Evolutionary conservation across 1,140 invertebrate genomes (phyloP).

Genomic region (Pseudomyrmex concolor): DNA sequence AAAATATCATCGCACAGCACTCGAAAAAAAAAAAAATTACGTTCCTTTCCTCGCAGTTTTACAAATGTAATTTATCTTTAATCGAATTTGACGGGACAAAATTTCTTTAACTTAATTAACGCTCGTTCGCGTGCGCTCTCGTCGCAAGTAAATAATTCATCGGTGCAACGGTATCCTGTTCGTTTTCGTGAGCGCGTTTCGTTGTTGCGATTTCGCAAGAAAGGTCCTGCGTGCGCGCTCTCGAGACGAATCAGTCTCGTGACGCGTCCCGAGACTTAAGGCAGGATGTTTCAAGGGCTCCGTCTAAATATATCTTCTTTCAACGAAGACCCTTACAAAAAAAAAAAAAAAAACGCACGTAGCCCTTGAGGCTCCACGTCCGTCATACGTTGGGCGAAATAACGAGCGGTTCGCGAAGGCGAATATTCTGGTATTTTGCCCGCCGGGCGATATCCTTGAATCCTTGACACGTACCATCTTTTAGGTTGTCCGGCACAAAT

Average conservation of each 20-base stretch:
- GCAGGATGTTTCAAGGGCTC: slow-evolving; percentile 25
- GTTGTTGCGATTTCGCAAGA: slow-evolving; percentile 28
- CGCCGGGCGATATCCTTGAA: not conserved
- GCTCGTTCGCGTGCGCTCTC: slow-evolving; percentile 25
- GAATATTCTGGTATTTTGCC: not conserved
- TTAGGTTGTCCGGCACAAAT: slow-evolving; percentile 9
- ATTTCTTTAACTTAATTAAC: slow-evolving; percentile 57
- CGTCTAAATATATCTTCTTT: slow-evolving; percentile 71
- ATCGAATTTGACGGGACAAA: slow-evolving; percentile 59
- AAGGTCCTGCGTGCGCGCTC: slow-evolving; percentile 3
- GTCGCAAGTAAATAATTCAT: slow-evolving; percentile 59
- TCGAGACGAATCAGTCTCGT: slow-evolving; percentile 35
- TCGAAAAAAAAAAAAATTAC: not conserved
- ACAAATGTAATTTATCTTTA: not conserved
- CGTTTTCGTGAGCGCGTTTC: slow-evolving; percentile 28
- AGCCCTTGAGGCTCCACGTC: slow-evolving; percentile 60
- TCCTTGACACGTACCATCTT: not conserved
- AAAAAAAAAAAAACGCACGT: not conserved
- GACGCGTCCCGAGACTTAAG: not conserved
- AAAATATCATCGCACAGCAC: not conserved
- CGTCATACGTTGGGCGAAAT: slow-evolving; percentile 57
- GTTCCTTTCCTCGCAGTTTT: not conserved
- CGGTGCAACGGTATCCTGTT: slow-evolving; percentile 58
- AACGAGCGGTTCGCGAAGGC: slow-evolving; percentile 43
- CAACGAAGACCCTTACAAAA: slow-evolving; percentile 11